Evolutionary conservation across 2,797 vertebrate genomes (phyloP).

Genomic region (Rhinophrynus dorsalis): DNA sequence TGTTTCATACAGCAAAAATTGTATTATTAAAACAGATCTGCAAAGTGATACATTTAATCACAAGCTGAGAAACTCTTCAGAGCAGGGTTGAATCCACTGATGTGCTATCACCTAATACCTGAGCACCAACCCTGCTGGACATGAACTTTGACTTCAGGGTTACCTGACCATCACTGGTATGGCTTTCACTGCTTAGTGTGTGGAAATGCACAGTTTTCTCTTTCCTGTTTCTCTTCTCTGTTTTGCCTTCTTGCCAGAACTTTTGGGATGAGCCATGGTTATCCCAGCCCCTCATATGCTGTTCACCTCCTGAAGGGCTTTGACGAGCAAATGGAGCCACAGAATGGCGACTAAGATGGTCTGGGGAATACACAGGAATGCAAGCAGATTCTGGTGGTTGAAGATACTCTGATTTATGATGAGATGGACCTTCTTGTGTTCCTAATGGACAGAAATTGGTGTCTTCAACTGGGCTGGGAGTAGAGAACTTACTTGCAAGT

Average conservation of each 20-base stretch:
- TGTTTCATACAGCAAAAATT: no score
- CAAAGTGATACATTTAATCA: no score
- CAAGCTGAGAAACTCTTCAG: conserved; percentile 13
- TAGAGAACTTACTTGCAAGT: background rate
- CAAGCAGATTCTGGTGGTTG: background rate
- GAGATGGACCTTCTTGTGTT: background rate
- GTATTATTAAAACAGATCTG: no score
- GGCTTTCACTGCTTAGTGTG: conserved; percentile 9
- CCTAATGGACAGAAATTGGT: conserved; percentile 2
- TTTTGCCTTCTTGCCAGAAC: background rate
- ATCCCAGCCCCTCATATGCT: background rate
- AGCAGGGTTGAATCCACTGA: conserved; percentile 46
- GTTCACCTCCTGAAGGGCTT: conserved; percentile 25
- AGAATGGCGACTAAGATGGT: background rate
- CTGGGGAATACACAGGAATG: background rate
- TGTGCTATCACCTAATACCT: background rate
- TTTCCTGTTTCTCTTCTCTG: conserved; percentile 18
- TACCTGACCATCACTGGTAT: background rate
- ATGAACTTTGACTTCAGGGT: background rate
- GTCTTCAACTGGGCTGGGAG: background rate
- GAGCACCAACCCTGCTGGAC: conserved; percentile 2
- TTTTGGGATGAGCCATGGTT: background rate
- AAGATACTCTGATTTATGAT: conserved; percentile 6
- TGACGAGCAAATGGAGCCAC: background rate
- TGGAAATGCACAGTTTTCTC: conserved; percentile 32